phyloP scores from a whole-genome alignment of 2,113 vertebrate genomes.

The Ptyas mucosa region DNA sequence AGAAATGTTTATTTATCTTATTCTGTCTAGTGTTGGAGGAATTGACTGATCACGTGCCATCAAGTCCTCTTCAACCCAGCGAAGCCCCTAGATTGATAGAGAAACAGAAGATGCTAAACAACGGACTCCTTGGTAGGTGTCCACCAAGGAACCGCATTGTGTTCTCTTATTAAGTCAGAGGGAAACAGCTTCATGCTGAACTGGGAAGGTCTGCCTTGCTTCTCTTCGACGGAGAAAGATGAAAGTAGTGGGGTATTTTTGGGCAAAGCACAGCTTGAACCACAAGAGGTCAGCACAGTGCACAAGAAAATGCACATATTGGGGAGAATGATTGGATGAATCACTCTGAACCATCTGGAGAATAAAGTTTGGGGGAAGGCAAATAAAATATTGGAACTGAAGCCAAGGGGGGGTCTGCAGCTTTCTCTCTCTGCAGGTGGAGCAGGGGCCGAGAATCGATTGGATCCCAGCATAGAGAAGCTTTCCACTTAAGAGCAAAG shows the following conservation, averaged over 20 bases:
- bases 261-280: not conserved
- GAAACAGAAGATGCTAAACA: not conserved
- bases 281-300: constrained; percentile 65
- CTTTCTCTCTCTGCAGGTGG: not conserved
- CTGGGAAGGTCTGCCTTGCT: not conserved
- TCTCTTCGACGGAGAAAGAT: not conserved
- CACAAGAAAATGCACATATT: not conserved
- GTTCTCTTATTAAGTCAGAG: not conserved
- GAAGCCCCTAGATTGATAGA: not conserved
- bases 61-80: not conserved
- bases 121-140: not conserved
- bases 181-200: not conserved
- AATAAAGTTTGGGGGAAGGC: not conserved
- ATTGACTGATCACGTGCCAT: not conserved
- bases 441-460: not conserved
- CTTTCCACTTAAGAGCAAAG: not conserved
- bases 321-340: not conserved
- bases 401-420: not conserved
- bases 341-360: not conserved
- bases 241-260: not conserved
- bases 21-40: rapidly evolving
- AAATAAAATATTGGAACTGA: not conserved
- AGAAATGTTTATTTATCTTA: not conserved
- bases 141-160: not conserved
- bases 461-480: not conserved